Evolutionary conservation across 2,888 invertebrate genomes (phyloP), one percentile per base, ranked within the genome.

Genomic region (Diploptera punctata): DNA sequence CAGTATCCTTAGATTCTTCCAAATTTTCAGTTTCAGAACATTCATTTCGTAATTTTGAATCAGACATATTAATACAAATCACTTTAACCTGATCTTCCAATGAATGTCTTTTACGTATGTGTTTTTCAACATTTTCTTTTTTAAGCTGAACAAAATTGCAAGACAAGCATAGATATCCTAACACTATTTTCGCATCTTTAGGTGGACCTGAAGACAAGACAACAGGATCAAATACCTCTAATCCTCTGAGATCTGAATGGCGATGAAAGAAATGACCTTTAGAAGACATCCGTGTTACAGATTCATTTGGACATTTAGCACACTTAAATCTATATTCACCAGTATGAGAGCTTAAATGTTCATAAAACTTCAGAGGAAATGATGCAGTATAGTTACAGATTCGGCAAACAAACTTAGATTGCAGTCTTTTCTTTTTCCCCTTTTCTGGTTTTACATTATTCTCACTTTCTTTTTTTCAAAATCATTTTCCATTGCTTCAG

Each of bases 121-220:
- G 94, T 0, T 84, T 84, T 74, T 89, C 86, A 0, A 93, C 82
- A 78, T 89, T 88, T 43, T 83, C 81, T 62, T 86, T 82, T 5
- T 86, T 85, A 75, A 93, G 80, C 81, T 94, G 94, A 1, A 91
- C 86, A 76, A 87, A 94, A 79, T 93, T 89, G 79, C 94, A 94
- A 72, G 87, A 84, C 2, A 87, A 85, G 79, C 94, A 94, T 2
- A 93, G 84, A 78, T 89, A 90, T 0, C 90, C 91, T 68, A 82
- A 82, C 18, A 85, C 75, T 16, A 78, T 74, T 67, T 78, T 77
- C 1, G 80, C 78, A 0, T 76, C 52, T 0, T 81, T 79, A 1
- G 81, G 72, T 0, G 77, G 72, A n/a, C 80, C 80, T 61, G 80
- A 80, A 0, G 70, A 47, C 0, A 80, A 74, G 0, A 80, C 77